These are phyloP conservation scores for Acrocera orbiculus DNA, from an alignment of 2,888 invertebrate species.

Conservation along the genomic window DNA sequence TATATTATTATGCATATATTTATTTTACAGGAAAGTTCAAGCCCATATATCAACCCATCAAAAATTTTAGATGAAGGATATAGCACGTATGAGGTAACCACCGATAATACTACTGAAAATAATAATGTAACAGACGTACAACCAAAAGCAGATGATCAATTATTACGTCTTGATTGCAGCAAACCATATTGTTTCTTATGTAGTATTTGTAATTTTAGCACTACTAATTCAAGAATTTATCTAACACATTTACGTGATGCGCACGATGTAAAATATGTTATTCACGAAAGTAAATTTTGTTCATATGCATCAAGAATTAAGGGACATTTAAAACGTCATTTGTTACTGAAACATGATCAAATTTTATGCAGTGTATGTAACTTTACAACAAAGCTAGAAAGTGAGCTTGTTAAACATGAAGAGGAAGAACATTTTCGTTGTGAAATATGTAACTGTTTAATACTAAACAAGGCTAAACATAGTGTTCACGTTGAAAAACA, in stretches of 20 bases:
- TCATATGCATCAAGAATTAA: slow-evolving; percentile 65
- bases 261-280: slow-evolving; percentile 62
- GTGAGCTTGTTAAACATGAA: slow-evolving; percentile 50
- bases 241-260: slow-evolving; percentile 64
- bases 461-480: slow-evolving; percentile 73
- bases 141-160: slow-evolving; percentile 33
- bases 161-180: slow-evolving; percentile 62
- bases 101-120: slow-evolving; percentile 16
- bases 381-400: slow-evolving; percentile 45
- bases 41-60: no score
- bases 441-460: slow-evolving; percentile 76
- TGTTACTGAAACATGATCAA: slow-evolving; percentile 27
- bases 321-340: slow-evolving; percentile 28
- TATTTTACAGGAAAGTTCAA: no score
- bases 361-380: slow-evolving; percentile 49
- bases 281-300: slow-evolving; percentile 72
- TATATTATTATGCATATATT: no score
- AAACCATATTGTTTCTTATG: slow-evolving; percentile 74
- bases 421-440: slow-evolving; percentile 69
- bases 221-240: slow-evolving; percentile 67
- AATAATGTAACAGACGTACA: slow-evolving; percentile 8
- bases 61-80: no score
- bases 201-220: slow-evolving; percentile 57
- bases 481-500: slow-evolving; percentile 88
- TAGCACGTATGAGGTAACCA: no score